phyloP scores from a whole-genome alignment of 2,888 invertebrate genomes.

The Theretra japonica region DNA sequence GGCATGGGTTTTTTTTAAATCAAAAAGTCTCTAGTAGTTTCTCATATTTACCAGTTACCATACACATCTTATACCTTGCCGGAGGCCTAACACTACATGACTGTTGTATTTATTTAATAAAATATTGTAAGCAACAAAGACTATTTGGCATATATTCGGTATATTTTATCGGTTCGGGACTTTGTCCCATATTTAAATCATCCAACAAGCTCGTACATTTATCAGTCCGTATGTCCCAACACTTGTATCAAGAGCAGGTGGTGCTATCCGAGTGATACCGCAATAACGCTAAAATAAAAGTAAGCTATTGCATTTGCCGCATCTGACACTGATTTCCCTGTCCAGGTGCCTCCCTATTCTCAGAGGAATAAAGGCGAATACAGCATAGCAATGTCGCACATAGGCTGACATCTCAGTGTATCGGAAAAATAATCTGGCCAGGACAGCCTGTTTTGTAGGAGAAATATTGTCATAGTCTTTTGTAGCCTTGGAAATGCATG shows the following conservation, averaged over 20 bases:
- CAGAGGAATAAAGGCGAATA: slow-evolving; percentile 19
- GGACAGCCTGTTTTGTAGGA: not conserved
- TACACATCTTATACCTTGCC: no score
- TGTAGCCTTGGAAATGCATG: not conserved
- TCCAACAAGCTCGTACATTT: slow-evolving; percentile 17
- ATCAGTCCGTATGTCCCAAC: slow-evolving; percentile 36
- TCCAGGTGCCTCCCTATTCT: not conserved
- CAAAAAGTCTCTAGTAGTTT: no score
- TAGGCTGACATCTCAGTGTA: slow-evolving; percentile 23
- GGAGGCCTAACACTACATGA: no score
- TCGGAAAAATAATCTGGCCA: slow-evolving; percentile 21
- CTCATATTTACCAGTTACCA: no score
- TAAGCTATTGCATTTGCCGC: slow-evolving; percentile 58
- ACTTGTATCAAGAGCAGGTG: slow-evolving; percentile 63
- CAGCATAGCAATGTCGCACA: not conserved
- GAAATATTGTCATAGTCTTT: slow-evolving; percentile 16
- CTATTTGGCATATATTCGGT: no score
- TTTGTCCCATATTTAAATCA: not conserved
- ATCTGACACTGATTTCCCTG: slow-evolving; percentile 53
- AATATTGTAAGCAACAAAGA: no score
- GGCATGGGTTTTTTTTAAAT: no score
- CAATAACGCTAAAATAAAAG: slow-evolving; percentile 73
- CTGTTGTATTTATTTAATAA: no score
- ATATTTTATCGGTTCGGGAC: not conserved
- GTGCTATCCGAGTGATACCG: slow-evolving; percentile 58